Percentiles rank a stretch among this genome's conserved stretches.
These are phyloP conservation scores for Bettongia penicillata DNA, from an alignment of 2,113 vertebrate species.

Conservation along the genomic window DNA sequence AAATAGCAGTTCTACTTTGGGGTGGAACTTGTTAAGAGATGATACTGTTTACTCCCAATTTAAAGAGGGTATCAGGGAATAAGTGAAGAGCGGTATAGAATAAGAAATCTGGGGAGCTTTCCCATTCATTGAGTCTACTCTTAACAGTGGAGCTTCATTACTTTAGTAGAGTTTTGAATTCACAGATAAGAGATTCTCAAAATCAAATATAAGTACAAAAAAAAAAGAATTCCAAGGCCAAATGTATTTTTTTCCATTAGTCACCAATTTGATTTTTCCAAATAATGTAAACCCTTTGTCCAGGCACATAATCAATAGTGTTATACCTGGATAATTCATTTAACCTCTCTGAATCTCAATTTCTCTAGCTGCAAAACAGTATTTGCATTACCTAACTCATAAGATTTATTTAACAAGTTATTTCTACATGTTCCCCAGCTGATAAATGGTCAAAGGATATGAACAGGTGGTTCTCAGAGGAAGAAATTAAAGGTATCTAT, in stretches of 20 bases:
- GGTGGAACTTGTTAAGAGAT: neutral
- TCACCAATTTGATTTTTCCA: constrained; percentile 14
- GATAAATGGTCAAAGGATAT: too few relatives aligned
- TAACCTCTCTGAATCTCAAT: neutral
- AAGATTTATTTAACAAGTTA: neutral
- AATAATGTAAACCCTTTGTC: neutral
- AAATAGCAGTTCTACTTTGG: neutral
- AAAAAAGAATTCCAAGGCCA: neutral
- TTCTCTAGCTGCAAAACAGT: neutral
- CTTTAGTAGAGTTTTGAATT: fast-evolving
- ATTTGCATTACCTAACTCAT: neutral
- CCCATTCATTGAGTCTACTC: neutral
- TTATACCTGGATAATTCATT: neutral
- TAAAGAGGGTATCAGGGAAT: neutral
- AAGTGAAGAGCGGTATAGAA: neutral
- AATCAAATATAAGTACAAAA: neutral
- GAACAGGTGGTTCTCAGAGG: too few relatives aligned
- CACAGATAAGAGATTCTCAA: neutral
- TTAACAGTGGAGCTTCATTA: neutral
- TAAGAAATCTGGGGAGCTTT: neutral
- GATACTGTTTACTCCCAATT: constrained; percentile 2
- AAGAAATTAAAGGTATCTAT: too few relatives aligned
- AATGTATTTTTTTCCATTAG: neutral
- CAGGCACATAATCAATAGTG: neutral
- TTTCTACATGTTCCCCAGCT: neutral